Evolutionary conservation across 2,888 invertebrate species (phyloP).

Genomic region (Ectemnius lituratus): DNA sequence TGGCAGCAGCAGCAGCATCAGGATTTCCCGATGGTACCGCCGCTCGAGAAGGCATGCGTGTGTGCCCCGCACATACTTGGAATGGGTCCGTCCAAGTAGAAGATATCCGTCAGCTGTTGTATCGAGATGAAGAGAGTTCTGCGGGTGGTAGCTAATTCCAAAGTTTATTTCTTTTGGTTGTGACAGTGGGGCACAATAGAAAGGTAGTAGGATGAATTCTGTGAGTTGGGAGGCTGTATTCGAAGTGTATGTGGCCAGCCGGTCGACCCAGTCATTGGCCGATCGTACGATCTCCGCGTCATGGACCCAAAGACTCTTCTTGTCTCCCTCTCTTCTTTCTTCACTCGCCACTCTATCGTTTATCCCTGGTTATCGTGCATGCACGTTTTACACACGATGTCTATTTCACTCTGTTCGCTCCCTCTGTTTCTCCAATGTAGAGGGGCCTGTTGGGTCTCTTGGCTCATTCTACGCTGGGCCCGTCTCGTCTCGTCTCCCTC

Average conservation of each 20-base stretch:
- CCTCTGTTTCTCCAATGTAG: not conserved
- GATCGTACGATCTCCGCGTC: conserved; percentile 47
- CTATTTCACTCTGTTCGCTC: conserved; percentile 10
- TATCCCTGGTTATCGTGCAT: not conserved
- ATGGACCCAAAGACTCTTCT: conserved; percentile 42
- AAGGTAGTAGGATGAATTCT: too few relatives aligned
- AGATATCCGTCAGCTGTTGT: not conserved
- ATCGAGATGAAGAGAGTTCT: conserved; percentile 32
- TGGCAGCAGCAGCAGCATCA: conserved; percentile 50
- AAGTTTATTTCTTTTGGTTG: conserved; percentile 38
- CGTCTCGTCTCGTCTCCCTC: not conserved
- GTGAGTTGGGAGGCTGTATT: too few relatives aligned
- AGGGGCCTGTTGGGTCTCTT: not conserved
- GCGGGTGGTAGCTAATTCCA: conserved; percentile 54
- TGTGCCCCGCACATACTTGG: too few relatives aligned
- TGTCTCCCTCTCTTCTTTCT: conserved; percentile 15
- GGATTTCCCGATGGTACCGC: conserved; percentile 50
- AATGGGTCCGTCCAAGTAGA: too few relatives aligned
- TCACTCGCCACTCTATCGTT: not conserved
- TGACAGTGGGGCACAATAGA: too few relatives aligned
- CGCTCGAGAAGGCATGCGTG: not conserved
- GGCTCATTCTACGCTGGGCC: not conserved
- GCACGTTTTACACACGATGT: not conserved
- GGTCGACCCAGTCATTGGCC: conserved; percentile 50
- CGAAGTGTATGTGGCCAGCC: conserved; percentile 33